Percentiles rank a stretch among this genome's conserved stretches.
phyloP scores from a whole-genome alignment of 53 echinoderm and acorn worm genomes.

The Holothuria leucospilota region DNA sequence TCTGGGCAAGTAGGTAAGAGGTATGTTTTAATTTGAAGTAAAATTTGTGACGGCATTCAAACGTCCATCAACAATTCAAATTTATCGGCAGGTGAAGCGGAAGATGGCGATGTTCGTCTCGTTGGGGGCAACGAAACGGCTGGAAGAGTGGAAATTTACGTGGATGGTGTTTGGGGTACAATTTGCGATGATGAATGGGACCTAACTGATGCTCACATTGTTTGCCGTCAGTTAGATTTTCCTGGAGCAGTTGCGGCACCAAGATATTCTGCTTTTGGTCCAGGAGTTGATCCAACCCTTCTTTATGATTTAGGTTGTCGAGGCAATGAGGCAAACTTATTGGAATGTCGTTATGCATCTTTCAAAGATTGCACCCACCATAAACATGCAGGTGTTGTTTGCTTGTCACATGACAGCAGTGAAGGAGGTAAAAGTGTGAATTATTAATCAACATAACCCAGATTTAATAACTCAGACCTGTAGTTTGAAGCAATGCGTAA shows the following conservation, averaged over 20 bases:
- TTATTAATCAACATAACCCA: too few species aligned
- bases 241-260: constrained; percentile 1
- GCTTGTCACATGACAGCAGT: too few species aligned
- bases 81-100: neutral
- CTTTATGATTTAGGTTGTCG: neutral
- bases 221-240: constrained; percentile 10
- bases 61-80: too few species aligned
- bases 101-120: neutral
- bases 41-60: too few species aligned
- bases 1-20: too few species aligned
- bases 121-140: neutral
- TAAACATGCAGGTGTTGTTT: constrained; percentile 3
- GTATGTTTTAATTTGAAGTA: too few species aligned
- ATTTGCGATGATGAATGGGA: constrained; percentile 38
- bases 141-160: constrained; percentile 23
- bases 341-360: neutral
- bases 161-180: constrained; percentile 18
- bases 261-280: constrained; percentile 1
- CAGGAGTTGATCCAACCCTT: neutral
- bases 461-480: too few species aligned
- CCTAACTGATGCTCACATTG: neutral
- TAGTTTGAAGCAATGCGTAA: too few species aligned
- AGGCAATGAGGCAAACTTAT: constrained; percentile 5
- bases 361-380: neutral
- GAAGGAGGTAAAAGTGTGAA: too few species aligned